Evolutionary conservation across 2,113 vertebrate genomes (phyloP).

Genomic region (Macrotus californicus): DNA sequence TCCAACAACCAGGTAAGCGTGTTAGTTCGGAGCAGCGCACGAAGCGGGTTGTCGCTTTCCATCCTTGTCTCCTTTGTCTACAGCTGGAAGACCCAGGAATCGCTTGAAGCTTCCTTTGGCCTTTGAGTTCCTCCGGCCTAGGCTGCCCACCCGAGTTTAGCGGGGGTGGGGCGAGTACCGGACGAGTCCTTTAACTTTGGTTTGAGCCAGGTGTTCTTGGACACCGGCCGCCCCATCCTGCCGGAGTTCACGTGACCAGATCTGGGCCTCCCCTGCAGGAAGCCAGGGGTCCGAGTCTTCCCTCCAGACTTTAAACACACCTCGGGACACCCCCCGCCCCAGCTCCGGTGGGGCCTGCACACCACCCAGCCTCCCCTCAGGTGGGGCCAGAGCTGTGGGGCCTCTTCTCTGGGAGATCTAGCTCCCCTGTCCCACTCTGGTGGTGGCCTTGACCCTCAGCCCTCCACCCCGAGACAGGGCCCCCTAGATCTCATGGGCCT

Average conservation of each 20-base stretch:
- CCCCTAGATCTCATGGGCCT: neutral
- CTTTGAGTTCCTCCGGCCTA: neutral
- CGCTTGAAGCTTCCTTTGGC: accelerated
- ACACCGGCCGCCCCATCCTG: neutral
- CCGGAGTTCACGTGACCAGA: neutral
- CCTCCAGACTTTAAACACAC: neutral
- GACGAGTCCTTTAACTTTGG: accelerated
- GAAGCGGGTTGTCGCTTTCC: accelerated
- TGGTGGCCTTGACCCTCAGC: no score
- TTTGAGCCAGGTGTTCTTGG: neutral
- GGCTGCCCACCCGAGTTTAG: neutral
- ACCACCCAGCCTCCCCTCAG: neutral
- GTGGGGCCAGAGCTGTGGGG: accelerated
- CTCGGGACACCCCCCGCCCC: no score
- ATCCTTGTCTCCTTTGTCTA: neutral
- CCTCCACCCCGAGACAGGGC: neutral
- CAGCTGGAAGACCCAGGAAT: neutral
- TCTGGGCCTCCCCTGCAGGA: neutral
- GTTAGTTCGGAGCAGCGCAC: neutral
- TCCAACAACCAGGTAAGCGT: accelerated
- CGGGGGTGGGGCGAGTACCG: no score
- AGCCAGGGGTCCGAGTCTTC: no score
- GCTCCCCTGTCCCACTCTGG: no score
- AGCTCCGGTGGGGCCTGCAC: neutral
- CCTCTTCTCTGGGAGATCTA: neutral